Evolutionary conservation across 2,113 vertebrate species (phyloP).

Genomic region (Charadrius vociferus): DNA sequence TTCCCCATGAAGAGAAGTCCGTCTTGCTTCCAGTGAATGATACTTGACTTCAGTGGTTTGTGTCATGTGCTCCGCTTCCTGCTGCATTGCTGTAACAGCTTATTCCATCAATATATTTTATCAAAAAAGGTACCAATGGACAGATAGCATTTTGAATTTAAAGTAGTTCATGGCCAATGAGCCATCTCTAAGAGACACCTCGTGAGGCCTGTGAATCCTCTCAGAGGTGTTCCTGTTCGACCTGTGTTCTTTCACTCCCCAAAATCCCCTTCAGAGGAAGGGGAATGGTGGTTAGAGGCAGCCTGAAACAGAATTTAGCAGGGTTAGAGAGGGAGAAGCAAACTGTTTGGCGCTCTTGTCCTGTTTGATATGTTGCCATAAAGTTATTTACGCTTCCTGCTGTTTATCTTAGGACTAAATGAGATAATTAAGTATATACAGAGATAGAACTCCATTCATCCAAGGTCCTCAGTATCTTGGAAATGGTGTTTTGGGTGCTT

Average conservation of each 20-base stretch:
- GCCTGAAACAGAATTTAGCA: background rate
- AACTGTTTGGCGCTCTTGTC: background rate
- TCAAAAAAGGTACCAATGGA: background rate
- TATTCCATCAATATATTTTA: background rate
- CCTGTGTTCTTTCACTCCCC: background rate
- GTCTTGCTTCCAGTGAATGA: background rate
- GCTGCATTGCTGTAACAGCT: background rate
- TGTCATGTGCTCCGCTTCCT: background rate
- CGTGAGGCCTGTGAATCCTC: background rate
- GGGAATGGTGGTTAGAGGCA: background rate
- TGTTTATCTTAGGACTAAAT: background rate
- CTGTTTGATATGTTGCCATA: background rate
- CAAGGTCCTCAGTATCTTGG: background rate
- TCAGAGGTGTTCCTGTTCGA: background rate
- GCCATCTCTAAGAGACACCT: background rate
- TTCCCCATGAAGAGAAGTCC: background rate
- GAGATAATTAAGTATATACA: background rate
- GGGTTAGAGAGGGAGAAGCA: background rate
- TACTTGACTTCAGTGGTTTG: background rate
- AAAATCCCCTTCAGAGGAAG: background rate
- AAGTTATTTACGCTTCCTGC: background rate
- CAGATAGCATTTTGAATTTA: background rate
- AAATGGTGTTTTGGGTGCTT: background rate
- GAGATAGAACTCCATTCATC: background rate
- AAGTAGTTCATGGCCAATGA: background rate